These are phyloP conservation scores for Oscheius sp. DNA, from an alignment of 2,888 invertebrate species.

Conservation along the genomic window DNA sequence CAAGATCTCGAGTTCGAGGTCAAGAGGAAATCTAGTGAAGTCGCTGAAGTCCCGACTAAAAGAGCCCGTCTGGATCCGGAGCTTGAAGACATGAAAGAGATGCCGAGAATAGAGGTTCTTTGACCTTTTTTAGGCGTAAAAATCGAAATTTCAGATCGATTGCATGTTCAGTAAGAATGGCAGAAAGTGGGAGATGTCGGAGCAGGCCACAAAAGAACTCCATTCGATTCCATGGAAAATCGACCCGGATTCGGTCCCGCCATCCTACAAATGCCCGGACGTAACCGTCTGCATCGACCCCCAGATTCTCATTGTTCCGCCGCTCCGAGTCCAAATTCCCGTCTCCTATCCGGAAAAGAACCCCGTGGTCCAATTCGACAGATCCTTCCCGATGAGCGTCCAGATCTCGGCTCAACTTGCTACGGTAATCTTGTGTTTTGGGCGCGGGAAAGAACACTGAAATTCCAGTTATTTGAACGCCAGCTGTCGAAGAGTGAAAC, in stretches of 20 bases:
- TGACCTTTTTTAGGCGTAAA: too few relatives aligned
- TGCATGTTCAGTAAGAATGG: slow-evolving; percentile 40
- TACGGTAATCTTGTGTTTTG: slow-evolving; percentile 17
- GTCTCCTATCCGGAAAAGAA: slow-evolving; percentile 43
- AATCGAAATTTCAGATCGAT: slow-evolving; percentile 38
- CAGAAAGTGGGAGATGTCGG: slow-evolving; percentile 44
- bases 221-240: slow-evolving; percentile 39
- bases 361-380: slow-evolving; percentile 50
- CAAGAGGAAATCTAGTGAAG: not conserved
- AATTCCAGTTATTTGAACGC: slow-evolving; percentile 38
- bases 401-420: slow-evolving; percentile 29
- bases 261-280: slow-evolving; percentile 45
- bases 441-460: not conserved
- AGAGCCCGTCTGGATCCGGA: not conserved
- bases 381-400: slow-evolving; percentile 42
- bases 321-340: slow-evolving; percentile 48
- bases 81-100: not conserved
- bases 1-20: not conserved
- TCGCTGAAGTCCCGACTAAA: not conserved
- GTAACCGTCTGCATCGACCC: slow-evolving; percentile 44
- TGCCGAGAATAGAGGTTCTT: not conserved
- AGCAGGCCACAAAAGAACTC: slow-evolving; percentile 44
- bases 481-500: slow-evolving; percentile 16
- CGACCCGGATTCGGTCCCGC: slow-evolving; percentile 47
- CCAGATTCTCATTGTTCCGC: slow-evolving; percentile 30